Base-by-base conservation (phyloP, 1,140 invertebrate genomes). In the Penaeus chinensis region DNA sequence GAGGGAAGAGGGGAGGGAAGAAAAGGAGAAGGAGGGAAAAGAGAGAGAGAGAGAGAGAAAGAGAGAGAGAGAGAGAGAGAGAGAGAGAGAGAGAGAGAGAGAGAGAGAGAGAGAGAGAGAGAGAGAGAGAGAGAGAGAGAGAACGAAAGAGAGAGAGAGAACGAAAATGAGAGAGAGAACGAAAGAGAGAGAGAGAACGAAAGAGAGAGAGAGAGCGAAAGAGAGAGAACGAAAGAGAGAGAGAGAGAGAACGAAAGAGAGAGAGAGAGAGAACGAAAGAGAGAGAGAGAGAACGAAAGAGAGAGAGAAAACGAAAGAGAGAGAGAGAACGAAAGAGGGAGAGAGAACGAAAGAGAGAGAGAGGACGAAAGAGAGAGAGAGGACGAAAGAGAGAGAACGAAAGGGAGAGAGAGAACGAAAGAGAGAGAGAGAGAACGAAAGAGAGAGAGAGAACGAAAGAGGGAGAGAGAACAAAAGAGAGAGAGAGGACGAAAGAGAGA, bases 51-150 rank as follows among this genome's bases (percentile, higher is more conserved):
- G 7, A 77, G 37, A 77, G 4, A n/a, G n/a, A 37, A 5, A 77
- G 37, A 27, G n/a, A 77, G 37, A 37, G 74, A 77, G 37, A 37
- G 16, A 77, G 16, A 37, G 37, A 77, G 16, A 37, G 37, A 77
- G 16, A 77, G 74, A 77, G 65, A 66, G 13, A 66, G 65, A 66
- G 65, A 66, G 65, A 77, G 74, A 77, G 74, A 77, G 74, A 77
- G 8, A 77, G 74, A 77, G 74, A 77, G 8, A 77, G 74, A 77
- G 74, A 77, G 74, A 77, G 74, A 77, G 74, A 77, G 74, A 77
- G 77, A 42, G 27, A 77, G 74, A 77, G 74, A 77, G 74, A 77
- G 74, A 79, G 74, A 77, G 74, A 77, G 77, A 79, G 77, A 79
- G 32, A 79, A 37, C 47, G 77, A 79, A 54, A 79, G 77, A 79